A percentile compares a stretch with the other conserved stretches of the same genome.
Conservation (phyloP, 2,888 invertebrate genomes). For the Nephrotoma flavescens region DNA sequence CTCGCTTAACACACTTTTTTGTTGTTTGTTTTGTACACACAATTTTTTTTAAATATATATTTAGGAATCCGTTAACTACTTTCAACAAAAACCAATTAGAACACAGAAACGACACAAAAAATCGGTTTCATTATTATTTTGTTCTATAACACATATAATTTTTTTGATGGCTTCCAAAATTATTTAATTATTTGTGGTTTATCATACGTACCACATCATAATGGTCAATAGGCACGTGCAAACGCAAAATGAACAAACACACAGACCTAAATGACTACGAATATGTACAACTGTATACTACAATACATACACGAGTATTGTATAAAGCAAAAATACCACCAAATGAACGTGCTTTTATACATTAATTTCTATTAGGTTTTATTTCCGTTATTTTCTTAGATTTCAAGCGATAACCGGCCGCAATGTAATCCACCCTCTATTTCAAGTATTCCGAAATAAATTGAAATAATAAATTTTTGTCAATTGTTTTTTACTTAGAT, state of each 20-base stretch:
- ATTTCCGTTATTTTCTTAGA: background rate
- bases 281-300: background rate
- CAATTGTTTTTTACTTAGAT: background rate
- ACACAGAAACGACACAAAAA: background rate
- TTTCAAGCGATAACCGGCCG: background rate
- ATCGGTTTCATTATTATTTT: background rate
- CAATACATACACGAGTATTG: background rate
- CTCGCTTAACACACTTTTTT: slow-evolving; percentile 1
- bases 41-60: background rate
- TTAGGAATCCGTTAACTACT: background rate
- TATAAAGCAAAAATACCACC: background rate
- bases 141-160: background rate
- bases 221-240: background rate
- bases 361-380: background rate
- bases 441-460: background rate
- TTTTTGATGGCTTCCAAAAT: background rate
- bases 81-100: background rate
- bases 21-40: background rate
- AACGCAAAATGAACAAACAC: background rate
- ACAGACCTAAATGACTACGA: background rate
- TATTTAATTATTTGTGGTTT: background rate
- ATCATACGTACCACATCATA: background rate
- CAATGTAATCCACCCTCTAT: background rate
- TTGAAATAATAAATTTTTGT: background rate
- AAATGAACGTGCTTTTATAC: background rate